Evolutionary conservation across 2,797 vertebrate species (phyloP).

Genomic region (Echiichthys vipera): DNA sequence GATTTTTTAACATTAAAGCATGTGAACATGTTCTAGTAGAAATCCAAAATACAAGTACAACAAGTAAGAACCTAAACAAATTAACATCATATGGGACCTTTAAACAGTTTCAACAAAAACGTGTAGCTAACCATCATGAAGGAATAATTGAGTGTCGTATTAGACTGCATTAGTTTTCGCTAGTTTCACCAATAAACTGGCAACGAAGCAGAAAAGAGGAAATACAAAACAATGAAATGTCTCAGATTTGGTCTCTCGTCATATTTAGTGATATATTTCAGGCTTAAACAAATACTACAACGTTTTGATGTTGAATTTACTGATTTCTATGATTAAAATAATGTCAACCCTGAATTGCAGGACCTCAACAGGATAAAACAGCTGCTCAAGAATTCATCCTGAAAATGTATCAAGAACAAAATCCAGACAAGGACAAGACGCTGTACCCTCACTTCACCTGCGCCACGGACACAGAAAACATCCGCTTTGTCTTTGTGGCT

Average conservation of each 20-base stretch:
- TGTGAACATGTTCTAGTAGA: too few species aligned
- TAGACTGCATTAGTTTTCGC: not conserved
- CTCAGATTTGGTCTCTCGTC: not conserved
- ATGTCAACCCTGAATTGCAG: slow-evolving; percentile 64
- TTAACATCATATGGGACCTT: too few species aligned
- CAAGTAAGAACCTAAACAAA: too few species aligned
- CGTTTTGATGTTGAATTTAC: not conserved
- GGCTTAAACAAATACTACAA: not conserved
- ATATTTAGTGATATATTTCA: not conserved
- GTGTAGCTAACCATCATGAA: not conserved
- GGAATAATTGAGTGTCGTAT: not conserved
- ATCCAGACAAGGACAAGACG: slow-evolving; percentile 90
- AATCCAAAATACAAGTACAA: too few species aligned
- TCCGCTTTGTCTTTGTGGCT: slow-evolving; percentile 89
- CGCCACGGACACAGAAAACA: slow-evolving; percentile 93
- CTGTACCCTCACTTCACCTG: slow-evolving; percentile 92
- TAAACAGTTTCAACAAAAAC: not conserved
- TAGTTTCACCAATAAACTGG: not conserved
- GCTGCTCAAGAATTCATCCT: slow-evolving; percentile 91
- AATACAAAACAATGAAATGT: not conserved
- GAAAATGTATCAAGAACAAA: slow-evolving; percentile 92
- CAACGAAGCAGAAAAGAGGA: not conserved
- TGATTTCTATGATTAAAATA: not conserved
- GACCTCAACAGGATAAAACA: slow-evolving; percentile 86
- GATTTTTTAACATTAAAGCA: too few species aligned